Percentiles rank a stretch among this genome's conserved stretches.
These are phyloP conservation scores for Capitulum mitella DNA, from an alignment of 2,888 invertebrate species.

Conservation along the genomic window DNA sequence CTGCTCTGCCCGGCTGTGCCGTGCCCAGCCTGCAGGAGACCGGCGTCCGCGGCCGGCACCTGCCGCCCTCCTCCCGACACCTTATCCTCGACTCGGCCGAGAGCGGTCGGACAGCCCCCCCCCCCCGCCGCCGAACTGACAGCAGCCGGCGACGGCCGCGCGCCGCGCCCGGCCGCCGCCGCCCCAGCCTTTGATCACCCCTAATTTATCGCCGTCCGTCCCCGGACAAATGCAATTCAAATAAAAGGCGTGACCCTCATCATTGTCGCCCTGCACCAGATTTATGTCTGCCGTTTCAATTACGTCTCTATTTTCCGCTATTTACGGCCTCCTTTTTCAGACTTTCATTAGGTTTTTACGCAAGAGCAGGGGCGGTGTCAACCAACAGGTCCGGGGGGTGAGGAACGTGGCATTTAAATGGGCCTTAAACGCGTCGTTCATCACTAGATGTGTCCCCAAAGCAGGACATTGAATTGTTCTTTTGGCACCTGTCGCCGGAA, in stretches of 20 bases:
- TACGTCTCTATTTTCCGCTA: slow-evolving; percentile 23
- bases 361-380: background rate
- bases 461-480: no score
- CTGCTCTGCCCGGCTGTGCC: no score
- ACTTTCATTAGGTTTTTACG: slow-evolving; percentile 22
- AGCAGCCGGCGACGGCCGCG: background rate
- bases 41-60: no score
- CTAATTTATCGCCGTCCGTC: background rate
- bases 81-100: no score
- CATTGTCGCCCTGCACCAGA: background rate
- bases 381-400: background rate
- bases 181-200: background rate
- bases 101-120: no score
- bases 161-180: background rate
- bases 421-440: no score
- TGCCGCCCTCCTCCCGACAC: no score
- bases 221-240: slow-evolving; percentile 14
- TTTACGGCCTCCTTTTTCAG: background rate
- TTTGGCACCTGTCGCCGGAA: no score
- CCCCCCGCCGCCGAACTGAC: background rate
- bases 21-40: no score
- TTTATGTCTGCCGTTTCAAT: slow-evolving; percentile 11
- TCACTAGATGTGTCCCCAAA: no score
- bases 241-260: slow-evolving; percentile 23
- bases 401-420: no score